Percentiles rank a stretch among this genome's conserved stretches.
Conservation (phyloP, 2,888 invertebrate species). For the Aricia artaxerxes region DNA sequence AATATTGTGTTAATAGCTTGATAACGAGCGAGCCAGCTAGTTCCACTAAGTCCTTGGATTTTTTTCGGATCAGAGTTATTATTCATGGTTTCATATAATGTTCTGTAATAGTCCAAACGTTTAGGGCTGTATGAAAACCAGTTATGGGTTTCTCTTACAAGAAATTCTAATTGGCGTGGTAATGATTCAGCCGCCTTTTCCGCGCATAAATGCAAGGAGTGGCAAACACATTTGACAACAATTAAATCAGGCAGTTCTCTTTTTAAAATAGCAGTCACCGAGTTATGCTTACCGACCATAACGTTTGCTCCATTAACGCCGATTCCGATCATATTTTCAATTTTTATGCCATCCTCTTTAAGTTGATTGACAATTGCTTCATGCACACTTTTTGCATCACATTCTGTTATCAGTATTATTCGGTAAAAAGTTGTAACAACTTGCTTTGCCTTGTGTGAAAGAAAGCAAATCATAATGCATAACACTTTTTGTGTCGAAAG, state of each 20-base stretch:
- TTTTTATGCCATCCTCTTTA: not conserved
- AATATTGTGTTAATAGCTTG: conserved; percentile 43
- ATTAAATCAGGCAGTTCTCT: not conserved
- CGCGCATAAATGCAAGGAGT: not conserved
- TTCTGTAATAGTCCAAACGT: not conserved
- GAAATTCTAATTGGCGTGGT: not conserved
- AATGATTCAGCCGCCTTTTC: not conserved
- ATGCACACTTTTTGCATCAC: not conserved
- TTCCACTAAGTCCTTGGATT: conserved; percentile 27
- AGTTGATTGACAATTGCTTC: not conserved
- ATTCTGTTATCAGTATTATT: not conserved
- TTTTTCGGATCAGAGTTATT: not conserved
- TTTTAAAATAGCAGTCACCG: not conserved
- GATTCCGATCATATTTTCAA: not conserved
- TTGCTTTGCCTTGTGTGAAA: not conserved
- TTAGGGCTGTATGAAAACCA: not conserved
- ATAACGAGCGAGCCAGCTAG: conserved; percentile 43
- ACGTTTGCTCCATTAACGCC: not conserved
- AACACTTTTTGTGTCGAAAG: not conserved
- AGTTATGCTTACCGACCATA: not conserved
- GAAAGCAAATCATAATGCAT: not conserved
- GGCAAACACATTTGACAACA: not conserved
- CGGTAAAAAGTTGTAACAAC: not conserved
- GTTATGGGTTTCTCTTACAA: not conserved
- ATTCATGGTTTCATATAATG: not conserved